Percentiles rank a stretch among this genome's conserved stretches.
Conservation (phyloP, 2,113 vertebrate species). For the Perca schrenkii region DNA sequence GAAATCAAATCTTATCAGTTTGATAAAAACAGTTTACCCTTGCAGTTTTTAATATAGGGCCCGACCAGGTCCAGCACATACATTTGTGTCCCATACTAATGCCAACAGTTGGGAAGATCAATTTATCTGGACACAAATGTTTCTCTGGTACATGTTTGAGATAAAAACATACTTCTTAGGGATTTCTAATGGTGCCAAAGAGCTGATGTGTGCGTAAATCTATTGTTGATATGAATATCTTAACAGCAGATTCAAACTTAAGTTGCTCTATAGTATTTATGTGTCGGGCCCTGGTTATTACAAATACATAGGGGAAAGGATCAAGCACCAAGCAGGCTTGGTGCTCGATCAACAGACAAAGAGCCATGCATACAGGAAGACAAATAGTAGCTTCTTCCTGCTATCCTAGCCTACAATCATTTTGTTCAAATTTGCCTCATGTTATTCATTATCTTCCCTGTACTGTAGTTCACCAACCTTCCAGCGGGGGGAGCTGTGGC, state of each 20-base stretch:
- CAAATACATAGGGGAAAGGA: conserved; percentile 56
- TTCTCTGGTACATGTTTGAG: conserved; percentile 3
- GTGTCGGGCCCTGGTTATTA: conserved; percentile 54
- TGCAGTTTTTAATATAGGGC: conserved; percentile 47
- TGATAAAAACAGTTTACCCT: conserved; percentile 14
- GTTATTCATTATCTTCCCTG: conserved; percentile 76
- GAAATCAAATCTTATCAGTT: conserved; percentile 52
- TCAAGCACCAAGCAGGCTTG: conserved; percentile 59
- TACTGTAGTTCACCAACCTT: conserved; percentile 87
- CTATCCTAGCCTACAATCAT: conserved; percentile 48
- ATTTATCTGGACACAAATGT: conserved; percentile 49
- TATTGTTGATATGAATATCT: background rate
- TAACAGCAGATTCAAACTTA: background rate
- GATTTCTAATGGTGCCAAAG: background rate
- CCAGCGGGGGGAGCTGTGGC: conserved; percentile 82
- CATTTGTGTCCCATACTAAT: conserved; percentile 39
- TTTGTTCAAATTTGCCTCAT: conserved; percentile 59
- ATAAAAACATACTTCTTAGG: background rate
- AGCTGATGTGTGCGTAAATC: conserved; percentile 3
- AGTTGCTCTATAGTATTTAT: conserved; percentile 25
- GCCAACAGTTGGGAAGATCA: conserved; percentile 12
- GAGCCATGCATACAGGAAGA: conserved; percentile 74
- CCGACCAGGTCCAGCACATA: conserved; percentile 45
- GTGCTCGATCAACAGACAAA: conserved; percentile 60
- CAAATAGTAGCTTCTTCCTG: conserved; percentile 58